Percentiles rank a stretch among this genome's conserved stretches.
Evolutionary conservation across 2,888 invertebrate species (phyloP).

Genomic region (Hofmannophila pseudospretella): DNA sequence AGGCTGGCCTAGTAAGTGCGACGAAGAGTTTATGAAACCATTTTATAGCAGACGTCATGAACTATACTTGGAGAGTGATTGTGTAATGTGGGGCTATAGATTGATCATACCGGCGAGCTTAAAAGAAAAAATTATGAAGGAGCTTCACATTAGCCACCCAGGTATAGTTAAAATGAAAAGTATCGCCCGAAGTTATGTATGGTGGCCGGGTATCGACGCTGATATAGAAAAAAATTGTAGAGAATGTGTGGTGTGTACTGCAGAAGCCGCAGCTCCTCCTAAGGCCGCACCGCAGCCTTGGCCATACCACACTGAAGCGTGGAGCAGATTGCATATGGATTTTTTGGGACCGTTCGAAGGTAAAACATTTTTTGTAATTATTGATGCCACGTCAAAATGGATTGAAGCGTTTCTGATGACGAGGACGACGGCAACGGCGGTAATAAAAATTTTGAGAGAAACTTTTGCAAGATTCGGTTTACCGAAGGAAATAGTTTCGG

Average conservation of each 20-base stretch:
- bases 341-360: background rate
- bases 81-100: constrained; percentile 11
- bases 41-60: constrained; percentile 4
- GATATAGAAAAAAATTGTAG: constrained; percentile 7
- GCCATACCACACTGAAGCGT: no score
- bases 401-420: no score
- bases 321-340: background rate
- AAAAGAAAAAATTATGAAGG: constrained; percentile 9
- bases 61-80: constrained; percentile 2
- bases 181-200: constrained; percentile 14
- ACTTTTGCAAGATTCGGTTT: no score
- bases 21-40: background rate
- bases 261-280: constrained; percentile 4
- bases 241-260: background rate
- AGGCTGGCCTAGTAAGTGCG: constrained; percentile 1
- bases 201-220: constrained; percentile 9
- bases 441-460: no score
- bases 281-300: constrained; percentile 1
- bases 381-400: no score
- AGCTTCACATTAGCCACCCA: constrained; percentile 17
- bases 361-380: background rate
- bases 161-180: constrained; percentile 12
- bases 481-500: no score
- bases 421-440: no score
- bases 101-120: constrained; percentile 12